phyloP scores from a whole-genome alignment of 2,797 vertebrate genomes.

The Yasuhikotakia modesta region DNA sequence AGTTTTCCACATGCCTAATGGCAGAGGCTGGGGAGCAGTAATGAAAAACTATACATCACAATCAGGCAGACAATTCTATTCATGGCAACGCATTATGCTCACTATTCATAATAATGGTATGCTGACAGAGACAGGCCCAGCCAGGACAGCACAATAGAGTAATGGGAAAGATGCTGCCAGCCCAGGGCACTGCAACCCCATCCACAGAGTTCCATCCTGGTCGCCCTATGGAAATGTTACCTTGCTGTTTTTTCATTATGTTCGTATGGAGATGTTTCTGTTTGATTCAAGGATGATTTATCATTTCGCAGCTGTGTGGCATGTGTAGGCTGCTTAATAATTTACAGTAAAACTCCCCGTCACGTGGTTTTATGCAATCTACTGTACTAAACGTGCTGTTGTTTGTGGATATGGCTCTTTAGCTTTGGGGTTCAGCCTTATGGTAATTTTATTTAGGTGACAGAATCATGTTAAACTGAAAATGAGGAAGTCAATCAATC shows the following conservation, averaged over 20 bases:
- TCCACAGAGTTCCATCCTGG: conserved; percentile 23
- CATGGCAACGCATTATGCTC: conserved; percentile 94
- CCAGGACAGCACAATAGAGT: conserved; percentile 53
- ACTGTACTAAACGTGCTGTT: conserved; percentile 30
- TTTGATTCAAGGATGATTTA: conserved; percentile 60
- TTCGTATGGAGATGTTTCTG: conserved; percentile 56
- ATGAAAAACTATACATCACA: conserved; percentile 99
- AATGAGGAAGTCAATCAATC: not conserved
- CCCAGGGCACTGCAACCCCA: conserved; percentile 53
- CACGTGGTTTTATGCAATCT: conserved; percentile 12
- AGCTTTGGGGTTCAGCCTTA: conserved; percentile 14
- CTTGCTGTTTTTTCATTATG: conserved; percentile 57
- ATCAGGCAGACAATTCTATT: conserved; percentile 98
- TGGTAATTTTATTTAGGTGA: not conserved
- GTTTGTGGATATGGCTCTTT: conserved; percentile 37
- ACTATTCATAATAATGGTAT: conserved; percentile 88
- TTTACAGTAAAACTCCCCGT: conserved; percentile 31
- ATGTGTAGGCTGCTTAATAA: conserved; percentile 60
- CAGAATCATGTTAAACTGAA: not conserved
- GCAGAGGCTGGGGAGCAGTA: conserved; percentile 94
- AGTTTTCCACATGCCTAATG: conserved; percentile 97
- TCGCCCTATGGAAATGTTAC: conserved; percentile 56
- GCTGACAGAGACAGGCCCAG: conserved; percentile 75
- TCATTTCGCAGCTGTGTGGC: conserved; percentile 58
- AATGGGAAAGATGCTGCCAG: conserved; percentile 49